Base-by-base conservation (phyloP, 2,797 vertebrate genomes). In the Mormyrops attenuatus region DNA sequence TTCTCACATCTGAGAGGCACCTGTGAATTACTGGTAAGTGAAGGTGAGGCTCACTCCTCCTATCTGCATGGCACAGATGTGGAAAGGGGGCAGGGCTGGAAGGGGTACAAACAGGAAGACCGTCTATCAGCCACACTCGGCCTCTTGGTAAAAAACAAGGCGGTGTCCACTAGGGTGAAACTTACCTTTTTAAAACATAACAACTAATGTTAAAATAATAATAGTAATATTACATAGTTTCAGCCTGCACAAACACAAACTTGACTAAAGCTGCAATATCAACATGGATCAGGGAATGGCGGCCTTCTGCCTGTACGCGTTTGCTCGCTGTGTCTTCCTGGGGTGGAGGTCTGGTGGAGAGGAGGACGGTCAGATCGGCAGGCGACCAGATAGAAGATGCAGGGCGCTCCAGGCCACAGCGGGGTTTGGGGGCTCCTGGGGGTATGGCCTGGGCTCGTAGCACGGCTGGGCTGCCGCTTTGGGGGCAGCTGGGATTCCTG, bases 391-490 rank as follows among this genome's bases (percentile, higher is more conserved):
- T 88, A 95, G 95, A 87, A 95, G 93, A 91, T 96, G 96, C 92
- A 97, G 91, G 87, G 96, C 95, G 93, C 95, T 96, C 96, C 96
- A 96, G 52, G 96, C 94, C 20, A 95, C 94, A 3, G 95, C 88
- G 88, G 96, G 96, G 91, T 92, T 92, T 38, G 96, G 92, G 26
- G 95, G 69, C 38, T 96, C 96, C 93, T 96, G 96, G 49, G 96
- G 94, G 89, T 95, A 97, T 0, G 92, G 88, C 0, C 93, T 93
- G 1, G 88, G 91, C 57, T 95, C 94, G 1, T 93, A 94, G 89
- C 93, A 94, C 2, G 93, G 91, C 92, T 96, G 95, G 93, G 88
- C 95, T 90, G 96, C 96, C 89, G 96, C 96, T 95, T 99, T 99
- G 94, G 95, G 94, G 30, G 95, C 91, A 1, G 15, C 73, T 80